These are phyloP conservation scores for Amphipoea lucens DNA, from an alignment of 2,888 invertebrate species.

Conservation along the genomic window DNA sequence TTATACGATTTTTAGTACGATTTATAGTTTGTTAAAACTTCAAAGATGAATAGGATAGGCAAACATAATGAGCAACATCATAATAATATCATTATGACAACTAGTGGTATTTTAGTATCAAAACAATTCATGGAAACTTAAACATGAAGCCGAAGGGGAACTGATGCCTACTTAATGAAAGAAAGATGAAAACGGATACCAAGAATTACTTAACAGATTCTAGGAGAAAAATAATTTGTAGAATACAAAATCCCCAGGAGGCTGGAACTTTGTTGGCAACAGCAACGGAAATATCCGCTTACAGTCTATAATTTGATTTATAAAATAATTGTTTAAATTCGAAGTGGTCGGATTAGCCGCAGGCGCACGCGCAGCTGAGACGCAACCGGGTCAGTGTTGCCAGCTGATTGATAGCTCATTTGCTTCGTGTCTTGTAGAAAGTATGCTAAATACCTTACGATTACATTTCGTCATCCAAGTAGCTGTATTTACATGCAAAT, in stretches of 20 bases:
- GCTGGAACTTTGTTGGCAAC: background rate
- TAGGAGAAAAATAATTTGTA: background rate
- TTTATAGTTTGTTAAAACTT: constrained; percentile 1
- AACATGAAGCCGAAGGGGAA: background rate
- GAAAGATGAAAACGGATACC: background rate
- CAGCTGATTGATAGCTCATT: constrained; percentile 54
- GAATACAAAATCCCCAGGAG: background rate
- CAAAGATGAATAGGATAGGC: background rate
- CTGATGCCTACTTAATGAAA: background rate
- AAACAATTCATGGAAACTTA: background rate
- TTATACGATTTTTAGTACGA: background rate
- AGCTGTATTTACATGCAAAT: background rate
- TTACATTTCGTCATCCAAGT: constrained; percentile 28
- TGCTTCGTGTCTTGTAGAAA: constrained; percentile 48
- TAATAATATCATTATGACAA: background rate
- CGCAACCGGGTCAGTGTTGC: constrained; percentile 63
- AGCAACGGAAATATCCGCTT: constrained; percentile 16
- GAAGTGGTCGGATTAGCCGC: constrained; percentile 28
- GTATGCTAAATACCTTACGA: constrained; percentile 30
- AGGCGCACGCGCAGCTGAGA: constrained; percentile 42
- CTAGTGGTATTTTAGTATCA: background rate
- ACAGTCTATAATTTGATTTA: constrained; percentile 8
- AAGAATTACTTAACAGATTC: background rate
- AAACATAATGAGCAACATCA: background rate
- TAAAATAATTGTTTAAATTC: constrained; percentile 25